phyloP scores from a whole-genome alignment of 2,113 vertebrate species.

The Callorhinus ursinus region DNA sequence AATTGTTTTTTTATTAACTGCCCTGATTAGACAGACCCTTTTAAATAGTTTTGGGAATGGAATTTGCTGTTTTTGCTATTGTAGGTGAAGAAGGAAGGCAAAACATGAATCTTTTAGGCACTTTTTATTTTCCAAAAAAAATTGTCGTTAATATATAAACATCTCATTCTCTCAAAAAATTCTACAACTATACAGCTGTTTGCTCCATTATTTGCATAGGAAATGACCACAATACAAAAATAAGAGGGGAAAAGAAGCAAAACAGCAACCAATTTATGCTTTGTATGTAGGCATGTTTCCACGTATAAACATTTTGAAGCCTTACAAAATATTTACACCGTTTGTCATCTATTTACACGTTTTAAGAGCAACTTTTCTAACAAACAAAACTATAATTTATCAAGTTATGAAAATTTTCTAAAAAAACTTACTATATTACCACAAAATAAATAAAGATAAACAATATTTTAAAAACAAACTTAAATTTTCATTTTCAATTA shows the following conservation, averaged over 20 bases:
- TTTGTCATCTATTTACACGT: conserved; percentile 90
- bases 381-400: conserved; percentile 92
- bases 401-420: conserved; percentile 88
- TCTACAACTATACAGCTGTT: conserved; percentile 90
- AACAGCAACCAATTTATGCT: conserved; percentile 87
- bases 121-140: conserved; percentile 91
- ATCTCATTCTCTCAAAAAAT: conserved; percentile 90
- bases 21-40: not conserved
- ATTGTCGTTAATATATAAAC: conserved; percentile 90
- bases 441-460: conserved; percentile 93
- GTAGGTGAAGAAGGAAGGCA: conserved; percentile 46
- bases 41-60: not conserved
- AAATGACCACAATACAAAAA: conserved; percentile 92
- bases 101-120: conserved; percentile 85
- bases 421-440: conserved; percentile 87
- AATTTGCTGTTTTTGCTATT: not conserved
- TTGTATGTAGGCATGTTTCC: conserved; percentile 83
- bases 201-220: conserved; percentile 90
- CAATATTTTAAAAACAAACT: conserved; percentile 88
- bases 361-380: conserved; percentile 88
- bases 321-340: conserved; percentile 93
- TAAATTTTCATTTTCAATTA: conserved; percentile 87
- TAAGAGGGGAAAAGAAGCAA: conserved; percentile 88
- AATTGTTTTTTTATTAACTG: not conserved
- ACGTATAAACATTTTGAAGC: conserved; percentile 91